Conservation (phyloP, 1,140 invertebrate species). For the Physella acuta region DNA sequence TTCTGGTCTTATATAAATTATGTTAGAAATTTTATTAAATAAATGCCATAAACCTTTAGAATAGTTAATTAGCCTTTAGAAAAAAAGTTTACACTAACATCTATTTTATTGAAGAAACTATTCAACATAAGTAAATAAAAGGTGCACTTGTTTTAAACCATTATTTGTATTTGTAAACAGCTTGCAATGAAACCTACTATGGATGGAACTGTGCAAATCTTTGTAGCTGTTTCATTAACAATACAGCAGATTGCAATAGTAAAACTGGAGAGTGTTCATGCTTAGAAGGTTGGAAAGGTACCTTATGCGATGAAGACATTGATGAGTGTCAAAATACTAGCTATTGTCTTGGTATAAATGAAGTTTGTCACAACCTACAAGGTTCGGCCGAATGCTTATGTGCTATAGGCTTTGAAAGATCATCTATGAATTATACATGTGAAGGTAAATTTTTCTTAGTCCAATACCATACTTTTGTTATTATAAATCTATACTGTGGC, state of each 20-base stretch:
- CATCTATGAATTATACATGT: neutral
- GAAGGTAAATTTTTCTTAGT: slow-evolving; percentile 1
- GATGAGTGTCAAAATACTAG: neutral
- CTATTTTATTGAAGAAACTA: too few relatives aligned
- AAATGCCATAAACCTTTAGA: too few relatives aligned
- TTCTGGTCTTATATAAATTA: too few relatives aligned
- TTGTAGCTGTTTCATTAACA: neutral
- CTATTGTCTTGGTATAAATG: neutral
- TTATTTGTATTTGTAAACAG: too few relatives aligned
- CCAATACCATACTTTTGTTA: neutral
- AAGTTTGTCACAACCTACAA: slow-evolving; percentile 5
- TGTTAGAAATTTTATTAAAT: too few relatives aligned
- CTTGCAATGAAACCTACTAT: neutral
- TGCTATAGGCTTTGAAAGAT: neutral
- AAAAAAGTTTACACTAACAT: too few relatives aligned
- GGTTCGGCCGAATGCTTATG: slow-evolving; percentile 15
- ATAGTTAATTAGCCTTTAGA: too few relatives aligned
- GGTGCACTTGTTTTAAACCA: too few relatives aligned
- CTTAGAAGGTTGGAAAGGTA: neutral
- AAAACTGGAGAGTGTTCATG: neutral
- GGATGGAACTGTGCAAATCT: neutral
- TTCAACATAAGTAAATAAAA: too few relatives aligned
- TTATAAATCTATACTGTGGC: too few relatives aligned
- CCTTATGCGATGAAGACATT: neutral
- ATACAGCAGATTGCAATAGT: neutral